A percentile compares a stretch with the other conserved stretches of the same genome.
Conservation (phyloP, 2,113 vertebrate genomes). For the Psittacus erithacus region DNA sequence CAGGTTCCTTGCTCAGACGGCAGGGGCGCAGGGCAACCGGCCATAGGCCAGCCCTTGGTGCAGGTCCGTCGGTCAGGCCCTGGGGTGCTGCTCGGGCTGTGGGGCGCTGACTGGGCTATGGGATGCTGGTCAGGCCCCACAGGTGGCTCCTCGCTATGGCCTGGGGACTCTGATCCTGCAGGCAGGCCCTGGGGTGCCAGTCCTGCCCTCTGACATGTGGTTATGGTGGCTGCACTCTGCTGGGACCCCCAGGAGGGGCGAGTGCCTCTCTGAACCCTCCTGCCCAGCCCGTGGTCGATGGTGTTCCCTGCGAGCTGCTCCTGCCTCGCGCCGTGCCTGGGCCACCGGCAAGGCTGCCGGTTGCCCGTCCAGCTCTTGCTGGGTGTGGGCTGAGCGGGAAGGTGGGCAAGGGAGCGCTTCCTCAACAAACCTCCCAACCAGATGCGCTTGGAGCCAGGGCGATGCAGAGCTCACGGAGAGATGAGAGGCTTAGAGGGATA, state of each 20-base stretch:
- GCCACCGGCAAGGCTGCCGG: accelerated
- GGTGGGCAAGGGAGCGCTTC: neutral
- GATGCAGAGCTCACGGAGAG: accelerated
- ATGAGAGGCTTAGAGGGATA: neutral
- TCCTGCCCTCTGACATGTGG: accelerated
- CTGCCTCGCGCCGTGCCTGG: accelerated
- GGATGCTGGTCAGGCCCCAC: neutral
- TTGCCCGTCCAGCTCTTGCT: neutral
- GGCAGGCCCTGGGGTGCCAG: accelerated
- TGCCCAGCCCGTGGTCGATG: accelerated
- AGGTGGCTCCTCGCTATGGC: accelerated
- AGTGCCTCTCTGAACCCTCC: accelerated
- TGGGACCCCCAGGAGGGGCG: accelerated
- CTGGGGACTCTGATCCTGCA: neutral
- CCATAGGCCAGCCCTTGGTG: neutral
- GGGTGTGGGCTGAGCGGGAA: neutral
- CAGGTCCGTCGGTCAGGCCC: neutral
- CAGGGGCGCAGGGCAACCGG: no score
- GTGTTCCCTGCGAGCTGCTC: accelerated
- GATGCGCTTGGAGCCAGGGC: accelerated
- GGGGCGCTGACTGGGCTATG: neutral
- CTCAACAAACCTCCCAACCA: accelerated
- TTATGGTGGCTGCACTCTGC: accelerated
- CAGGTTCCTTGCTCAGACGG: no score
- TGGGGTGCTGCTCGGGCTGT: neutral